Evolutionary conservation across 2,888 invertebrate genomes (phyloP), one percentile per base, ranked within the genome.

Genomic region (Pomacea canaliculata): DNA sequence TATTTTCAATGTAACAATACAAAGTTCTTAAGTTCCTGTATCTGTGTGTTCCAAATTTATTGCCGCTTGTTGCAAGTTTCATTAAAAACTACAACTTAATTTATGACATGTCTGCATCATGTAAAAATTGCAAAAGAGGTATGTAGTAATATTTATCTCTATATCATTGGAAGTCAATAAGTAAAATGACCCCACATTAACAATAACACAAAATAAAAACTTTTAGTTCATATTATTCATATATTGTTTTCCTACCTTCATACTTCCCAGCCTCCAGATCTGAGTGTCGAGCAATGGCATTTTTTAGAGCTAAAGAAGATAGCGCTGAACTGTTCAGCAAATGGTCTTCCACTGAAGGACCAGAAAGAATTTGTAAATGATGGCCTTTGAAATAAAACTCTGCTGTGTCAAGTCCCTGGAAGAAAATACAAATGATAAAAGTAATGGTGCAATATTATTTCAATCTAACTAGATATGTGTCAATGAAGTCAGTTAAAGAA

Each of bases 251-350:
- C 27, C n/a, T 19, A 79, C 79, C 79, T 77, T 79, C 79, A 76
- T 79, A 79, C 37, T 67, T 63, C 51, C 79, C 79, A 67, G 75
- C 71, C 56, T 77, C 72, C n/a, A 79, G 73, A 69, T 79, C 79
- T 19, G 73, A 67, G 23, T 73, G 60, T 48, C 56, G 49, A n/a
- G 73, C 19, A 49, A 73, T 68, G 18, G 73, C 73, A 19, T 48
- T 51, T 27, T n/a, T 66, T 23, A 68, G 60, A 2, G n/a, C 48
- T 46, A 37, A n/a, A 18, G n/a, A 7, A 3, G 23, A 2, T 37
- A 4, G 48, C 46, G 13, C 16, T 23, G 37, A n/a, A 37, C 59
- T 23, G 8, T 73, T 49, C 23, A 68, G n/a, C 27, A 73, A 18
- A 12, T 48, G 16, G 7, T 68, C n/a, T 37, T 73, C 73, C 59